These are phyloP conservation scores for Acanthaster planci DNA, from an alignment of 35 echinoderm and acorn worm species.

Conservation along the genomic window DNA sequence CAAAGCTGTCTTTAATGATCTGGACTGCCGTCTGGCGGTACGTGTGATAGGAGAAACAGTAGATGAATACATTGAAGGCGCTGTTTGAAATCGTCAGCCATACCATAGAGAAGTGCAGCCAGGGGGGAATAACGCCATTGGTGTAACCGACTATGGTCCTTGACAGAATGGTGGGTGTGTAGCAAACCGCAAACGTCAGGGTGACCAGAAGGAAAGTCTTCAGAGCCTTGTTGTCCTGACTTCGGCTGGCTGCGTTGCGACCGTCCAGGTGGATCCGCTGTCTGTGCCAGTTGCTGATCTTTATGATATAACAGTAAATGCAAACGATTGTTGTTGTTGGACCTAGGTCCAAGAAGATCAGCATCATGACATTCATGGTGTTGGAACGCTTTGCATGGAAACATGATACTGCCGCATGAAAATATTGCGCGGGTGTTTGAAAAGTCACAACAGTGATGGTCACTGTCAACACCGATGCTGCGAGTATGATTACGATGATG, in stretches of 20 bases:
- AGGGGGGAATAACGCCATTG: background rate
- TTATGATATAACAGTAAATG: background rate
- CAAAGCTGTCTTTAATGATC: background rate
- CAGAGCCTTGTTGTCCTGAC: background rate
- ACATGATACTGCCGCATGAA: too few relatives aligned
- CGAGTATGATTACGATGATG: background rate
- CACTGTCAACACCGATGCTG: background rate
- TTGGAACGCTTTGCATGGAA: too few relatives aligned
- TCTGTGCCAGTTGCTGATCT: background rate
- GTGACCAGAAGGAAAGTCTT: constrained; percentile 1
- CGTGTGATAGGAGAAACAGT: background rate
- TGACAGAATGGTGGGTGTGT: background rate
- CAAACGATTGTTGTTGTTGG: background rate
- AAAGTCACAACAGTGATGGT: too few relatives aligned
- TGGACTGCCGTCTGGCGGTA: background rate
- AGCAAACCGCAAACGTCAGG: background rate
- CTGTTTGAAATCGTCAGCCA: background rate
- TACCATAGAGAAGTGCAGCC: background rate
- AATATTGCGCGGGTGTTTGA: too few relatives aligned
- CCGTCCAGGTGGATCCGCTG: background rate
- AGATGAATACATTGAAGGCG: constrained; percentile 1
- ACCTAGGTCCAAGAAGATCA: background rate
- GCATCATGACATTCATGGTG: too few relatives aligned
- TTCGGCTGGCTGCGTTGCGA: background rate
- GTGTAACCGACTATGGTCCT: background rate